phyloP scores from a whole-genome alignment of 2,113 vertebrate species.

The Callipepla squamata region DNA sequence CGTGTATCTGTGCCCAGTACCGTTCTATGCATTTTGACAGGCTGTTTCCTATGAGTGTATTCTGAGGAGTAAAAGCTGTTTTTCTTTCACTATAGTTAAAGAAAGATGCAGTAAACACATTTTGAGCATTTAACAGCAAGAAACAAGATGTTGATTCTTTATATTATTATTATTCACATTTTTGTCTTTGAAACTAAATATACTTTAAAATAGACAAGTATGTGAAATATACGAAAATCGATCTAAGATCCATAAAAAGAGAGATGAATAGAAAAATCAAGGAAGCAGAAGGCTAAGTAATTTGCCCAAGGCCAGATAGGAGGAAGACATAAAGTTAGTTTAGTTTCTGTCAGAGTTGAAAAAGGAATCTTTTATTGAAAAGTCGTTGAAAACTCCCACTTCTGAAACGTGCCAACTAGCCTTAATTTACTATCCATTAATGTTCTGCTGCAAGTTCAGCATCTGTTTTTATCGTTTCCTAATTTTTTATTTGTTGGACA shows the following conservation, averaged over 20 bases:
- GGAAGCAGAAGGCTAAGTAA: background rate
- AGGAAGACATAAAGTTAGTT: background rate
- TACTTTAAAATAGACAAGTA: background rate
- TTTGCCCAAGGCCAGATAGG: background rate
- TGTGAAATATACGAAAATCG: background rate
- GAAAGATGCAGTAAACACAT: background rate
- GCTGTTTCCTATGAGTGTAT: background rate
- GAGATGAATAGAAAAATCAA: background rate
- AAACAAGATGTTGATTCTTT: background rate
- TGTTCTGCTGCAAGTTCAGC: background rate
- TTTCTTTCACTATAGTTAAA: background rate
- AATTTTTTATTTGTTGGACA: background rate
- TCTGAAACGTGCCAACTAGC: background rate
- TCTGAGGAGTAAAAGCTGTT: background rate
- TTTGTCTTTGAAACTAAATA: background rate
- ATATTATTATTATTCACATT: background rate
- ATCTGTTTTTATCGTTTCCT: background rate
- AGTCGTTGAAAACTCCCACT: background rate
- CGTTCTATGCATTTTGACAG: background rate
- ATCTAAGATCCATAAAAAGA: background rate
- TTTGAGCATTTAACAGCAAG: background rate
- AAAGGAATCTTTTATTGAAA: background rate
- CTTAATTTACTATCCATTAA: background rate
- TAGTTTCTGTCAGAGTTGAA: background rate
- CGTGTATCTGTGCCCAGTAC: accelerated